Percentiles rank a stretch among this genome's conserved stretches.
Evolutionary conservation across 2,113 vertebrate genomes (phyloP).

Genomic region (Gymnobelideus leadbeateri): DNA sequence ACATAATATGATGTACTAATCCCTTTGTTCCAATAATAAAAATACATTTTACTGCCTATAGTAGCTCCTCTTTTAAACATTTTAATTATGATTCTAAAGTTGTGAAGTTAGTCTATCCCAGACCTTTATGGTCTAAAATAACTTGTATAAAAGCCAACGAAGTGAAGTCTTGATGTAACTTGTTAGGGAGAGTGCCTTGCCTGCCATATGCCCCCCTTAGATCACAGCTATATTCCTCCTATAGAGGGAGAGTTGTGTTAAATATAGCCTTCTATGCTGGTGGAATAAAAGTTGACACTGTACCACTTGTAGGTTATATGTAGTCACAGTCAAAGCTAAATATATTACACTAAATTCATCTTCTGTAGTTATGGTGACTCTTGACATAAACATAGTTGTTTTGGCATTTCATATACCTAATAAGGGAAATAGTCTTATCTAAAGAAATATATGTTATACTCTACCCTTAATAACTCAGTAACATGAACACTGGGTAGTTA

Average conservation of each 20-base stretch:
- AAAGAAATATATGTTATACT: background rate
- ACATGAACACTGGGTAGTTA: background rate
- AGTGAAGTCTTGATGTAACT: background rate
- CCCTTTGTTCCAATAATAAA: constrained; percentile 19
- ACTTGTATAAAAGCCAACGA: constrained; percentile 30
- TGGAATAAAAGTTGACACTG: constrained; percentile 78
- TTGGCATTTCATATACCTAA: constrained; percentile 38
- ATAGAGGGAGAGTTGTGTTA: constrained; percentile 82
- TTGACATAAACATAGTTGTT: constrained; percentile 62
- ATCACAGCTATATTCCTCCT: constrained; percentile 83
- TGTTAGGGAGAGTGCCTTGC: constrained; percentile 20
- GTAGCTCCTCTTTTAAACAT: constrained; percentile 54
- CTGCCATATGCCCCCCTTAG: constrained; percentile 72
- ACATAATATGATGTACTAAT: constrained; percentile 8
- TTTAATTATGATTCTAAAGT: constrained; percentile 50
- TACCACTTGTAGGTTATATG: constrained; percentile 65
- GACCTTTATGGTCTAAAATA: constrained; percentile 38
- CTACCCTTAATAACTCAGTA: background rate
- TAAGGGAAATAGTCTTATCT: constrained; percentile 15
- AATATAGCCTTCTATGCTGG: constrained; percentile 84
- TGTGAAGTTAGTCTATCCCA: constrained; percentile 31
- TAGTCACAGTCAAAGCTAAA: constrained; percentile 79
- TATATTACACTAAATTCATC: constrained; percentile 72
- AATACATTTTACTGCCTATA: constrained; percentile 4
- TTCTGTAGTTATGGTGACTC: constrained; percentile 66